Conservation (phyloP, 2,797 vertebrate species). For the Pseudochirops corinnae region DNA sequence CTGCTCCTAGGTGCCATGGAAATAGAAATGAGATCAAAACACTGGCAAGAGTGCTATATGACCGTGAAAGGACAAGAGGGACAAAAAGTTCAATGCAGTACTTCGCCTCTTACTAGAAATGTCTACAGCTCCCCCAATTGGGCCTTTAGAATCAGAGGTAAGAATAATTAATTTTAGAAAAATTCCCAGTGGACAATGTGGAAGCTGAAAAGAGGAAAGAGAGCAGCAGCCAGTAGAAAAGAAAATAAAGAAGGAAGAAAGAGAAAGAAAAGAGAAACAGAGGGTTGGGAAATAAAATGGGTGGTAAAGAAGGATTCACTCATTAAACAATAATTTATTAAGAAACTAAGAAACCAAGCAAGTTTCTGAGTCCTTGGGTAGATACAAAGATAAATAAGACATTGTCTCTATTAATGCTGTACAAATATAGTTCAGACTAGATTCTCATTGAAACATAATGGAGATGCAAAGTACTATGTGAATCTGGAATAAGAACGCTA, state of each 20-base stretch:
- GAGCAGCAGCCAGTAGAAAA: not conserved
- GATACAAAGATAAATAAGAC: not conserved
- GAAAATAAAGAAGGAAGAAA: not conserved
- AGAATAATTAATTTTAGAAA: not conserved
- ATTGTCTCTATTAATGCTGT: not conserved
- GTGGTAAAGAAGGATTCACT: not conserved
- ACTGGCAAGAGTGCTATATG: not conserved
- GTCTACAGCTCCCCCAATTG: not conserved
- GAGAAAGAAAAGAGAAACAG: not conserved
- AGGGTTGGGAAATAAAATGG: not conserved
- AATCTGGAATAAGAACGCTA: not conserved
- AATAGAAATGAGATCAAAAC: not conserved
- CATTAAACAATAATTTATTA: not conserved
- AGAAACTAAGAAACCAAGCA: not conserved
- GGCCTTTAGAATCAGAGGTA: not conserved
- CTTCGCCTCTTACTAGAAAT: not conserved
- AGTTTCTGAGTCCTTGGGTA: not conserved
- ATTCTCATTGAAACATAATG: not conserved
- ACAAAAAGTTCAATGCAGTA: not conserved
- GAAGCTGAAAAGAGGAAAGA: not conserved
- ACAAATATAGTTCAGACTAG: not conserved
- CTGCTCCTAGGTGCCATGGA: slow-evolving; percentile 1
- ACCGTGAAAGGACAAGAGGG: not conserved
- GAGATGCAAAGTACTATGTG: not conserved
- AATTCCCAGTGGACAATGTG: not conserved